phyloP scores from a whole-genome alignment of 1,140 invertebrate species.

The Tetraneura akinire region DNA sequence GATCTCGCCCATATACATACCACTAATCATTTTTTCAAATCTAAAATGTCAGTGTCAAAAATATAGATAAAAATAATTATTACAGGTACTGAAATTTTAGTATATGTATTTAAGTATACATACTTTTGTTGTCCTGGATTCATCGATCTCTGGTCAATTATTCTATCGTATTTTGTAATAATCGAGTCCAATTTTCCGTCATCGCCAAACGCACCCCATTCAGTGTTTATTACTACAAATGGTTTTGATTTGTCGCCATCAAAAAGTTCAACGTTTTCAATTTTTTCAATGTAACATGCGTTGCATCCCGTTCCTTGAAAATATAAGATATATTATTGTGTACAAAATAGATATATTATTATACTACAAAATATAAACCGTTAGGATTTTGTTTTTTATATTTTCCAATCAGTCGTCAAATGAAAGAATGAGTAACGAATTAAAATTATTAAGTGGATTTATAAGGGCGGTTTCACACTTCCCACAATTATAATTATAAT shows the following conservation, averaged over 20 bases:
- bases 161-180: slow-evolving; percentile 70
- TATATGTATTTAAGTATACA: too few relatives aligned
- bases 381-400: too few relatives aligned
- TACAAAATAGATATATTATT: background rate
- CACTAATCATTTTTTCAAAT: slow-evolving; percentile 87
- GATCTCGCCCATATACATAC: slow-evolving; percentile 87
- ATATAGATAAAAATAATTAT: background rate
- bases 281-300: slow-evolving; percentile 86
- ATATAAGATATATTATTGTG: slow-evolving; percentile 14
- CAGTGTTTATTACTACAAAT: slow-evolving; percentile 81
- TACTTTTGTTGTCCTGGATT: slow-evolving; percentile 22
- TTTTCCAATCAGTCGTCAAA: too few relatives aligned
- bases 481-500: too few relatives aligned
- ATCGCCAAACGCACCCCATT: slow-evolving; percentile 81
- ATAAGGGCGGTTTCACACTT: too few relatives aligned
- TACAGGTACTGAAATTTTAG: too few relatives aligned
- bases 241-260: slow-evolving; percentile 68
- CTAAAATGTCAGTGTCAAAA: slow-evolving; percentile 60
- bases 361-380: too few relatives aligned
- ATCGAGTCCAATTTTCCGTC: slow-evolving; percentile 75
- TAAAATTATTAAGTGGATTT: too few relatives aligned
- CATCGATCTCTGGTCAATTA: slow-evolving; percentile 63
- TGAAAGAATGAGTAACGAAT: too few relatives aligned
- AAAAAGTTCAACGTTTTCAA: slow-evolving; percentile 68
- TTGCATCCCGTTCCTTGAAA: slow-evolving; percentile 96